Evolutionary conservation across 2,888 invertebrate genomes (phyloP), one percentile per base, ranked within the genome.

Genomic region (Oscheius sp.): DNA sequence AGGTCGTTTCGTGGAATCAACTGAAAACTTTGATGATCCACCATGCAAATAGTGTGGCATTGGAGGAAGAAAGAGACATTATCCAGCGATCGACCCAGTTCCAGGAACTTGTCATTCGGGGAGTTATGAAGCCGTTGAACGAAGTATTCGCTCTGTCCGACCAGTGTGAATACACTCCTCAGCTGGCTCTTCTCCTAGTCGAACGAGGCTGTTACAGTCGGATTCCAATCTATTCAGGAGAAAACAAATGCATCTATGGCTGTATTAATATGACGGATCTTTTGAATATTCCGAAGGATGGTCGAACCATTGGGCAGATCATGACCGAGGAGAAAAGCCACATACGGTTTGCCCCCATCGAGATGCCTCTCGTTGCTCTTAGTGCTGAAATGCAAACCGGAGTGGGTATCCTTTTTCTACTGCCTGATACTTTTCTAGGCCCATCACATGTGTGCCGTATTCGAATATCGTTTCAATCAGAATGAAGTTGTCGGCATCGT

Each of bases 341-440:
- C 20, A n/a, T 59, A 6, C 12, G 59, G 9, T 44, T 59, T 9
- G 44, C 59, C 2, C 59, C 41, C 9, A 44, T 28, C 9, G 44
- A 59, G 28, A 59, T 59, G 59, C 26, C 14, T 1, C 44, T 59
- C n/a, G 44, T 14, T 26, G 24, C 22, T 17, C n/a, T 59, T 28
- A 59, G 59, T 24, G 59, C 41, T 26, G 59, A 59, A 26, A 59
- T 59, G 59, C 41, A 59, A 17, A 44, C 59, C 2, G 59, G 59
- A 12, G 28, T 44, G 28, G n/a, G n/a, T n/a, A n/a, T n/a, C n/a
- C n/a, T n/a, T n/a, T n/a, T n/a, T n/a, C n/a, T n/a, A n/a, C n/a
- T n/a, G n/a, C n/a, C n/a, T n/a, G n/a, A n/a, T n/a, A n/a, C n/a
- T n/a, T n/a, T n/a, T n/a, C n/a, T n/a, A n/a, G n/a, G n/a, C n/a